These are phyloP conservation scores for Alouatta palliata DNA, from an alignment of 2,113 vertebrate genomes.

Conservation along the genomic window DNA sequence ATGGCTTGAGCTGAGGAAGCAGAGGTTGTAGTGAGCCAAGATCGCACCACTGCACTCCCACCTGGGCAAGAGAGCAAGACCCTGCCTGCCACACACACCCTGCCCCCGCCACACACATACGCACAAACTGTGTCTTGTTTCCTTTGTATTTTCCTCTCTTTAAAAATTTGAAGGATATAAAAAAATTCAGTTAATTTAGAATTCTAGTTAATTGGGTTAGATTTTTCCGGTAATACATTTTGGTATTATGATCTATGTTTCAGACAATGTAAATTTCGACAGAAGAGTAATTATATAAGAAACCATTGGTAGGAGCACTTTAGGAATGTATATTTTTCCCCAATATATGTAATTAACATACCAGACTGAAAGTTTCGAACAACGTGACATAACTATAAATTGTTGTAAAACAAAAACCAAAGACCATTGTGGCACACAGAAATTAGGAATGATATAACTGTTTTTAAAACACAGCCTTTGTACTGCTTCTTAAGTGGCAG, in stretches of 20 bases:
- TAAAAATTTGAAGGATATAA: not conserved
- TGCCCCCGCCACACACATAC: too few relatives aligned
- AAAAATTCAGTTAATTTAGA: not conserved
- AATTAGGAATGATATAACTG: not conserved
- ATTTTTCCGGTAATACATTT: slow-evolving; percentile 18
- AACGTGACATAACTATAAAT: slow-evolving; percentile 7
- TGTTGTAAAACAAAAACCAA: not conserved
- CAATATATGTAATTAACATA: not conserved
- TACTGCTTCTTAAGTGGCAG: not conserved
- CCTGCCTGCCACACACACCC: too few relatives aligned
- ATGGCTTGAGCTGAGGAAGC: too few relatives aligned
- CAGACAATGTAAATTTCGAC: not conserved
- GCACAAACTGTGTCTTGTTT: not conserved
- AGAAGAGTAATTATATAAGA: not conserved
- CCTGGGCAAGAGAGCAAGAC: too few relatives aligned
- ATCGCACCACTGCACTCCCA: too few relatives aligned
- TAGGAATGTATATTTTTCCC: not conserved
- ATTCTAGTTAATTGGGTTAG: not conserved
- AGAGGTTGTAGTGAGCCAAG: too few relatives aligned
- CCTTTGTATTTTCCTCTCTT: not conserved
- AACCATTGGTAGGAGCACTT: not conserved
- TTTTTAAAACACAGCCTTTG: not conserved
- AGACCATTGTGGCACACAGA: not conserved
- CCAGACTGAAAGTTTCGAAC: not conserved
- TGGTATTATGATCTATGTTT: not conserved